A percentile compares a stretch with the other conserved stretches of the same genome.
Evolutionary conservation across 2,797 vertebrate species (phyloP).

Genomic region (Chloroceryle amazona): DNA sequence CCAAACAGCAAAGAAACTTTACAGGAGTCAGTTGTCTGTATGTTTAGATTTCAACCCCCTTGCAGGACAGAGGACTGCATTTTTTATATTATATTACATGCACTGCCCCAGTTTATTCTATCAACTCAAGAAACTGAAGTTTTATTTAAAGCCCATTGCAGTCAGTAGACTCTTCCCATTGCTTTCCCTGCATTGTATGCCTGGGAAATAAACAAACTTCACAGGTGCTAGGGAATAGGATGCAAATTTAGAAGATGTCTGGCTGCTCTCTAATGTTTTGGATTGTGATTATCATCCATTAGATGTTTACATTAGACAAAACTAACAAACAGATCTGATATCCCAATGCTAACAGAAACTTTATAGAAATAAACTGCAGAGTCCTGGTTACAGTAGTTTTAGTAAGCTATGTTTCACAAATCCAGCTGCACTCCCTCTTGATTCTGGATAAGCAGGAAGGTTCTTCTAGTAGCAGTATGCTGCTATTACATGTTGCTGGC

Average conservation of each 20-base stretch:
- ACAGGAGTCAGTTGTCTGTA: neutral
- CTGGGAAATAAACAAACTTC: constrained; percentile 42
- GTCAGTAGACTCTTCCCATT: constrained; percentile 29
- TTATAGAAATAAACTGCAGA: neutral
- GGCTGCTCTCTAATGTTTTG: neutral
- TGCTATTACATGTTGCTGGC: neutral
- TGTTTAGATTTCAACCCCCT: neutral
- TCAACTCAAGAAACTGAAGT: neutral
- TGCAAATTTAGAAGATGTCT: neutral
- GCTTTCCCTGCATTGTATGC: neutral
- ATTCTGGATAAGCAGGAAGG: neutral
- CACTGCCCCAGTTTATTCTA: neutral
- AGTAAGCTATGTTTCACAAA: neutral
- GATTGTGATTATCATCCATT: neutral
- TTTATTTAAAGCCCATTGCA: constrained; percentile 39
- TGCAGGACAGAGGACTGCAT: neutral
- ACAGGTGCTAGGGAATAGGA: neutral
- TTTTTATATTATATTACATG: neutral
- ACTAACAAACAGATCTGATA: neutral
- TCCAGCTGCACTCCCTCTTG: neutral
- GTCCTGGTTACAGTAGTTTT: neutral
- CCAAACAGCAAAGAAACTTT: constrained; percentile 15
- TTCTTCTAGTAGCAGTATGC: neutral
- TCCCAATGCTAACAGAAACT: neutral
- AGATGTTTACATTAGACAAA: neutral